These are phyloP conservation scores for Charadrius vociferus DNA, from an alignment of 2,113 vertebrate genomes.

Conservation along the genomic window DNA sequence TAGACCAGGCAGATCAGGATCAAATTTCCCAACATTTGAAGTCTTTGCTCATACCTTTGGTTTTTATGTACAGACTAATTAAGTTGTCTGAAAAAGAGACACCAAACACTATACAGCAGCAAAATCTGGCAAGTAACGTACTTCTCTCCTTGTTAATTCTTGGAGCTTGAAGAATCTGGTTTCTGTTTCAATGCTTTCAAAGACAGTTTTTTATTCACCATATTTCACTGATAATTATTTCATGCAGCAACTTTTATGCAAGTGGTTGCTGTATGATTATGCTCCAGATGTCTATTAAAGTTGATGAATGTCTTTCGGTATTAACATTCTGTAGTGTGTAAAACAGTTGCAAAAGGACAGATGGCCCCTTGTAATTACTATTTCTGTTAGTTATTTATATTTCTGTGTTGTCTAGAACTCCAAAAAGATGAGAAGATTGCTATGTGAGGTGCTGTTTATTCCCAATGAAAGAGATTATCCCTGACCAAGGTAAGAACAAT, in stretches of 20 bases:
- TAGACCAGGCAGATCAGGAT: neutral
- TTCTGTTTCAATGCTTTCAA: neutral
- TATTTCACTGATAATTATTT: conserved; percentile 42
- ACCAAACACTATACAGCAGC: neutral
- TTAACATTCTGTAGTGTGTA: neutral
- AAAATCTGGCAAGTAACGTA: neutral
- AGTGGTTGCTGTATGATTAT: neutral
- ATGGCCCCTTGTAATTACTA: conserved; percentile 34
- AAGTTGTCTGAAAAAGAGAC: neutral
- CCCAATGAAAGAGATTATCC: neutral
- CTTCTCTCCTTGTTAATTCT: neutral
- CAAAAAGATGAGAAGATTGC: neutral
- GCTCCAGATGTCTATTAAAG: conserved; percentile 40
- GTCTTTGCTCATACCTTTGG: neutral
- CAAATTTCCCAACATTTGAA: neutral
- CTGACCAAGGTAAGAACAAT: neutral
- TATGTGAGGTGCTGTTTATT: neutral
- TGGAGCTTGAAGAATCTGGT: neutral
- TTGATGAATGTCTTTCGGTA: conserved; percentile 23
- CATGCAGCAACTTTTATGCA: conserved; percentile 5
- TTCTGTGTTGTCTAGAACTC: neutral
- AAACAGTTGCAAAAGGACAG: conserved; percentile 48
- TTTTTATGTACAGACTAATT: neutral
- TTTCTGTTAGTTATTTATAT: conserved; percentile 41
- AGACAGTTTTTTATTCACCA: neutral